These are phyloP conservation scores for Apocheima hispidaria DNA, from an alignment of 2,888 invertebrate genomes.

Conservation along the genomic window DNA sequence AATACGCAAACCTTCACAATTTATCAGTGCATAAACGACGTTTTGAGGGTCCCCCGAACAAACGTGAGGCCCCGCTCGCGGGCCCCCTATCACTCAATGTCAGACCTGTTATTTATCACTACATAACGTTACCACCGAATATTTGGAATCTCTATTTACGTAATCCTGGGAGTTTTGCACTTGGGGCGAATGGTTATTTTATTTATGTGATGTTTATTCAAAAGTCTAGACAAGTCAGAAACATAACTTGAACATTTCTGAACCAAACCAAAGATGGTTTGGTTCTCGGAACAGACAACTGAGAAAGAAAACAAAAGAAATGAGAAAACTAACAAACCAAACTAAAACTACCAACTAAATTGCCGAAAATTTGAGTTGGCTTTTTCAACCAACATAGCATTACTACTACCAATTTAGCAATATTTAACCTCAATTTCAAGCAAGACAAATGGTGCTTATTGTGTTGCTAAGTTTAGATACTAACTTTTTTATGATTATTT, in stretches of 20 bases:
- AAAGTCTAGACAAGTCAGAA: constrained; percentile 9
- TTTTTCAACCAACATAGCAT: no score
- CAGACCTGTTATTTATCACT: constrained; percentile 78
- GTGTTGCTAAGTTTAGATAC: no score
- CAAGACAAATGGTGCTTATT: no score
- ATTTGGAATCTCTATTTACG: constrained; percentile 44
- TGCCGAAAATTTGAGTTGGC: no score
- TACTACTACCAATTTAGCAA: no score
- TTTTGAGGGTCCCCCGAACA: constrained; percentile 30
- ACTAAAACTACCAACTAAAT: no score
- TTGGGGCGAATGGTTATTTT: constrained; percentile 17
- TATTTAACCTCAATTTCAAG: no score
- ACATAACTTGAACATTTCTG: not conserved
- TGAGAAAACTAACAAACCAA: no score
- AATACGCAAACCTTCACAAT: constrained; percentile 37
- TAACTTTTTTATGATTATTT: no score
- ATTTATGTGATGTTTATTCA: constrained; percentile 9
- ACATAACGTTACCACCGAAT: constrained; percentile 48
- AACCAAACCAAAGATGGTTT: no score
- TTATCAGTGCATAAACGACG: constrained; percentile 45
- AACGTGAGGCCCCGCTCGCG: constrained; percentile 33
- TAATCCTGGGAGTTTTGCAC: constrained; percentile 5
- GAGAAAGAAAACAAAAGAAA: no score
- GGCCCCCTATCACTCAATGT: constrained; percentile 76
- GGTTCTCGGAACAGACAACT: no score